phyloP scores from a whole-genome alignment of 1,140 invertebrate genomes.

The Drosophila prosaltans region DNA sequence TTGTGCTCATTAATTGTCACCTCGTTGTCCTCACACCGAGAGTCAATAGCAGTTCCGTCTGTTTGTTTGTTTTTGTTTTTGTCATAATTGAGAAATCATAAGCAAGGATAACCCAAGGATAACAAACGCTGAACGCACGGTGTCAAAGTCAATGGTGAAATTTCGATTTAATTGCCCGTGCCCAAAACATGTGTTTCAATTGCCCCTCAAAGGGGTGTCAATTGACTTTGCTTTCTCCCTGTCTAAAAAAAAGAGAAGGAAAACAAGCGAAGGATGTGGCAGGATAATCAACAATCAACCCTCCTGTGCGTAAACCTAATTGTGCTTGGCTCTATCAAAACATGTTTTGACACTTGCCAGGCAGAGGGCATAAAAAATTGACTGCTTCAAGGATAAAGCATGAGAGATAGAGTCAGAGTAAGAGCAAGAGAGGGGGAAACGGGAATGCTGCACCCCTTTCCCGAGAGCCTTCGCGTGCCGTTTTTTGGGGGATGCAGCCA shows the following conservation, averaged over 20 bases:
- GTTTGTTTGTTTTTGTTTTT: slow-evolving; percentile 56
- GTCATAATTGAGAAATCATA: slow-evolving; percentile 82
- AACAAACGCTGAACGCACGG: not conserved
- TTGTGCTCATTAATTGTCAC: slow-evolving; percentile 72
- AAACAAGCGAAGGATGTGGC: not conserved
- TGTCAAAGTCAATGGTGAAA: slow-evolving; percentile 44
- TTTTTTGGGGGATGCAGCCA: slow-evolving; percentile 57
- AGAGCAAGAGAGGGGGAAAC: not conserved
- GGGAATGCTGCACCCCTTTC: slow-evolving; percentile 58
- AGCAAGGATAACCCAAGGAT: slow-evolving; percentile 39
- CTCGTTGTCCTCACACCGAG: slow-evolving; percentile 19
- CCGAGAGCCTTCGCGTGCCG: not conserved
- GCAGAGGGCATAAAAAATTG: slow-evolving; percentile 67
- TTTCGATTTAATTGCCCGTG: slow-evolving; percentile 66
- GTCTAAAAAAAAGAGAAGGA: slow-evolving; percentile 23
- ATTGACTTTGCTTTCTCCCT: slow-evolving; percentile 22
- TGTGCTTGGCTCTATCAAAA: slow-evolving; percentile 71
- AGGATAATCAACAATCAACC: slow-evolving; percentile 20
- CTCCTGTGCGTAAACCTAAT: slow-evolving; percentile 49
- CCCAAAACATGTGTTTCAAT: slow-evolving; percentile 77
- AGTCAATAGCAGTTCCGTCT: not conserved
- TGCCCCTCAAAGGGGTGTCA: slow-evolving; percentile 67
- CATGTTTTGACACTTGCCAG: slow-evolving; percentile 82
- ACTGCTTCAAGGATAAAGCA: slow-evolving; percentile 33
- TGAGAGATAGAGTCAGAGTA: too few relatives aligned